Conservation (phyloP, 2,797 vertebrate genomes). For the Silurus aristotelis region DNA sequence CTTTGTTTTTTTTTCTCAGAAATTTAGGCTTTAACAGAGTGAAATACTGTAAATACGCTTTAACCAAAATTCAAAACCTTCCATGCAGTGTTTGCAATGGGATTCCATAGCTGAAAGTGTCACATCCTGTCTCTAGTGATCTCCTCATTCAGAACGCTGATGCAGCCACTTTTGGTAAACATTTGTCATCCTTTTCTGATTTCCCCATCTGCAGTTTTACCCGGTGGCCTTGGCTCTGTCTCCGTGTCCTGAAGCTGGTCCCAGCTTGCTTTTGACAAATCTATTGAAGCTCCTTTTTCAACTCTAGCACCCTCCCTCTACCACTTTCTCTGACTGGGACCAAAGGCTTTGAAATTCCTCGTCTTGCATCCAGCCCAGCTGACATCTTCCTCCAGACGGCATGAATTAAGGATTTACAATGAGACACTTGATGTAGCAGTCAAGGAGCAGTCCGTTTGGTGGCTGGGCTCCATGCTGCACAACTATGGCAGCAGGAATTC, state of each 20-base stretch:
- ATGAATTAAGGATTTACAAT: slow-evolving; percentile 99
- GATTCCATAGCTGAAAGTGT: slow-evolving; percentile 14
- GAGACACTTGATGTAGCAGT: slow-evolving; percentile 98
- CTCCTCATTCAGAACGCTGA: slow-evolving; percentile 68
- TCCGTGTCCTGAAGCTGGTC: slow-evolving; percentile 62
- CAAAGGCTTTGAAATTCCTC: slow-evolving; percentile 88
- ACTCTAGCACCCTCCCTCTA: slow-evolving; percentile 75
- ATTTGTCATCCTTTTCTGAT: slow-evolving; percentile 40
- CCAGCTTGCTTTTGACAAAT: slow-evolving; percentile 94
- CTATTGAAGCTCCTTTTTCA: slow-evolving; percentile 88
- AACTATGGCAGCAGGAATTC: slow-evolving; percentile 84
- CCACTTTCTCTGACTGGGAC: slow-evolving; percentile 57
- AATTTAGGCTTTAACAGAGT: neutral
- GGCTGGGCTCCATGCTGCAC: slow-evolving; percentile 84
- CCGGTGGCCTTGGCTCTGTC: slow-evolving; percentile 44
- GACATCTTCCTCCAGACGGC: slow-evolving; percentile 98
- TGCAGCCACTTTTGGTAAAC: slow-evolving; percentile 59
- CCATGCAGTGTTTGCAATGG: neutral
- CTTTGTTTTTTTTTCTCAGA: neutral
- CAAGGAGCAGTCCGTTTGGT: slow-evolving; percentile 87
- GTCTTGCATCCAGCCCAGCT: slow-evolving; percentile 89
- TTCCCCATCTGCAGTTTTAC: slow-evolving; percentile 37
- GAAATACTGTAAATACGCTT: neutral
- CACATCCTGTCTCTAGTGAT: slow-evolving; percentile 84
- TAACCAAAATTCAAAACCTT: neutral